Percentiles rank a stretch among this genome's conserved stretches.
phyloP scores from a whole-genome alignment of 2,888 invertebrate species.

The Brenthis daphne region DNA sequence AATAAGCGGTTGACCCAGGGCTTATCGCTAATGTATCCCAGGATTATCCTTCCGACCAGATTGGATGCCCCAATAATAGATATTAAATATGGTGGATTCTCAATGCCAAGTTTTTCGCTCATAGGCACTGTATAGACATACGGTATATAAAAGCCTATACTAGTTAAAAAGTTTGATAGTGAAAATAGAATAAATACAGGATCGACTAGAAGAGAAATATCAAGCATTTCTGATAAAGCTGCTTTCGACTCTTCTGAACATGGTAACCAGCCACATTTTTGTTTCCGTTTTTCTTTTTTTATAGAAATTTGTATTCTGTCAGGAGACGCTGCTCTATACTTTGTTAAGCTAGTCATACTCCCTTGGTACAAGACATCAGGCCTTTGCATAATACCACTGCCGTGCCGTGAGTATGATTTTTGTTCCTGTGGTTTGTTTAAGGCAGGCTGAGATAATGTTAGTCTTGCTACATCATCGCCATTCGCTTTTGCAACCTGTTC shows the following conservation, averaged over 20 bases:
- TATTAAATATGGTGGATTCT: constrained; percentile 86
- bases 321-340: constrained; percentile 76
- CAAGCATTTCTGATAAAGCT: constrained; percentile 91
- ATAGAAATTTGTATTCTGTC: constrained; percentile 61
- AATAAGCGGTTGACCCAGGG: constrained; percentile 94
- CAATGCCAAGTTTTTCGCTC: constrained; percentile 84
- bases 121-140: constrained; percentile 92
- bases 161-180: constrained; percentile 96
- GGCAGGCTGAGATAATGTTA: constrained; percentile 88
- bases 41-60: constrained; percentile 92
- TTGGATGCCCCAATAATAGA: constrained; percentile 93
- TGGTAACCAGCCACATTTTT: constrained; percentile 82
- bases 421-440: constrained; percentile 77
- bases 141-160: constrained; percentile 96
- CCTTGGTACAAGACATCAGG: constrained; percentile 96
- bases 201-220: constrained; percentile 91
- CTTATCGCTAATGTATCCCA: constrained; percentile 94
- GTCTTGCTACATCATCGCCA: constrained; percentile 75
- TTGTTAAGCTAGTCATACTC: constrained; percentile 82
- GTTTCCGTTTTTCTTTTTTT: constrained; percentile 66
- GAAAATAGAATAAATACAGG: constrained; percentile 94
- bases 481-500: constrained; percentile 75
- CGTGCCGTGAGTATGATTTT: constrained; percentile 70
- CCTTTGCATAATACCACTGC: constrained; percentile 90
- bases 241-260: constrained; percentile 87